phyloP scores from a whole-genome alignment of 2,797 vertebrate genomes.

The Chiloscyllium punctatum region DNA sequence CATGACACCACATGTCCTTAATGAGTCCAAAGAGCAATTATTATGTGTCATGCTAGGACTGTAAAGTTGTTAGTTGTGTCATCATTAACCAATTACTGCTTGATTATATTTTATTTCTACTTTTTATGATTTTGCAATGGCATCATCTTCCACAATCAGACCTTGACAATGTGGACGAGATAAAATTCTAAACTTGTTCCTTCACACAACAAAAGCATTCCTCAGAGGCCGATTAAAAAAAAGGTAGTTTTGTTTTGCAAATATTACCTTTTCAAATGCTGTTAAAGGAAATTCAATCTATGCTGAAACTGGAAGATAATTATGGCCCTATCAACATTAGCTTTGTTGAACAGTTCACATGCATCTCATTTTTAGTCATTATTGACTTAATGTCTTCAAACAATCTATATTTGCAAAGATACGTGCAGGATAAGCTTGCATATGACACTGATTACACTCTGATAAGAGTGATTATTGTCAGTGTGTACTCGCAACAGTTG shows the following conservation, averaged over 20 bases:
- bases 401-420: slow-evolving; percentile 47
- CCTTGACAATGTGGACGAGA: slow-evolving; percentile 46
- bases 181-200: slow-evolving; percentile 27
- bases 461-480: slow-evolving; percentile 50
- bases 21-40: slow-evolving; percentile 76
- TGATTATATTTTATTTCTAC: slow-evolving; percentile 71
- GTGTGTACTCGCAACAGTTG: slow-evolving; percentile 43
- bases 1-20: slow-evolving; percentile 57
- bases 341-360: slow-evolving; percentile 37
- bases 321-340: slow-evolving; percentile 36
- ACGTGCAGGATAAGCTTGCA: slow-evolving; percentile 49
- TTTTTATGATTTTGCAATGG: slow-evolving; percentile 60
- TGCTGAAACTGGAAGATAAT: slow-evolving; percentile 36
- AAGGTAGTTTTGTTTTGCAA: slow-evolving; percentile 28
- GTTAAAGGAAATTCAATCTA: slow-evolving; percentile 36
- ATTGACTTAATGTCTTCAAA: slow-evolving; percentile 47
- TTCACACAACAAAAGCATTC: background rate
- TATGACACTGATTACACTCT: slow-evolving; percentile 47
- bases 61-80: slow-evolving; percentile 65
- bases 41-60: slow-evolving; percentile 51
- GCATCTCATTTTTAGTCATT: slow-evolving; percentile 39
- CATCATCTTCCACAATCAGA: slow-evolving; percentile 62
- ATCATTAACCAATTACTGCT: slow-evolving; percentile 73
- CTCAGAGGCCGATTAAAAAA: slow-evolving; percentile 18
- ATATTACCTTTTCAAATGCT: slow-evolving; percentile 36